A percentile compares a stretch with the other conserved stretches of the same genome.
phyloP scores from a whole-genome alignment of 1,140 invertebrate species.

The Babylonia areolata region DNA sequence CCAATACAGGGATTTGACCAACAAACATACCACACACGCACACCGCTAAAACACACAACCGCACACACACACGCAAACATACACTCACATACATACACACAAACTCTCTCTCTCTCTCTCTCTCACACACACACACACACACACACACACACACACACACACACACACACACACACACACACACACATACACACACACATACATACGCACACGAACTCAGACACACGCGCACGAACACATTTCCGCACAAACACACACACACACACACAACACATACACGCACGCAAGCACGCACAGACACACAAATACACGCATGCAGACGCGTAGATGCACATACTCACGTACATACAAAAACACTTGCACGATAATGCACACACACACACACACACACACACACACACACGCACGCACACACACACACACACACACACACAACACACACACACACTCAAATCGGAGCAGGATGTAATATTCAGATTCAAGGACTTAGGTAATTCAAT shows the following conservation, averaged over 20 bases:
- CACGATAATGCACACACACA: not conserved
- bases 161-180: conserved; percentile 11
- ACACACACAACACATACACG: not conserved
- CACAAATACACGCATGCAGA: not conserved
- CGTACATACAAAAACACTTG: not conserved
- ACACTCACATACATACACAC: not conserved
- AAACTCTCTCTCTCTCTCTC: too few relatives aligned
- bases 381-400: not conserved
- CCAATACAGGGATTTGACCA: too few relatives aligned
- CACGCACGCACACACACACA: too few relatives aligned
- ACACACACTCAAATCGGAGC: too few relatives aligned
- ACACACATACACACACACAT: not conserved
- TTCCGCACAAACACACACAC: not conserved
- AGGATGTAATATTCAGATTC: too few relatives aligned
- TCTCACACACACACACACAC: not conserved
- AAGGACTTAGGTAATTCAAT: too few relatives aligned
- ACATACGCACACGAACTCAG: not conserved
- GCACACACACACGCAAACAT: not conserved
- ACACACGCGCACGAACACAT: not conserved
- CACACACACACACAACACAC: too few relatives aligned
- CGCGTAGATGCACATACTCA: not conserved
- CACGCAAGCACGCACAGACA: not conserved
- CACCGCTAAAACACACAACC: too few relatives aligned
- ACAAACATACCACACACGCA: too few relatives aligned
- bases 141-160: not conserved